Evolutionary conservation across 2,797 vertebrate species (phyloP), one percentile per base, ranked within the genome.

Genomic region (Monodelphis domestica): DNA sequence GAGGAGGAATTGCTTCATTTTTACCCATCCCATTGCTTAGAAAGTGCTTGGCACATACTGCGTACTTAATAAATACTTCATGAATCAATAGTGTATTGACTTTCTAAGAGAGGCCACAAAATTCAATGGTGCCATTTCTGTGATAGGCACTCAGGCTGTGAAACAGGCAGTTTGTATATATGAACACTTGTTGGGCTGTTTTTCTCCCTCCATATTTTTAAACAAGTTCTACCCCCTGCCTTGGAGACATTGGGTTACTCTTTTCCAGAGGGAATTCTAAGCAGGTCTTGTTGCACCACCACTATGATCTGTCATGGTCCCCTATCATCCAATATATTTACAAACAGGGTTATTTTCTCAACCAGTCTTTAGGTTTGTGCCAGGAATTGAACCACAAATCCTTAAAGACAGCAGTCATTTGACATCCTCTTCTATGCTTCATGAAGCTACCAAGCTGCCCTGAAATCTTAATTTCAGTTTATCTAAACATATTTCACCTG

Each of bases 391-490:
- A 93, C 95, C 33, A 78, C 92, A 94, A n/a, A 24, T 96, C 97
- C 95, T 98, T 97, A 93, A 98, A 97, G 97, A 94, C 89, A 97
- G 94, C 7, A 4, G 91, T 94, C 2, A 89, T 95, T 97, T 93
- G 94, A 63, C 56, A 1, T 95, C 89, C 87, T 94, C 91, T 93
- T 12, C 55, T 84, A 33, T 0, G 1, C 57, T 95, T 96, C 0
- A 0, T 53, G 52, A 95, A 57, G 55, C 89, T 93, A 95, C 91
- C 91, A 96, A 95, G 92, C 94, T 97, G 95, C 87, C 94, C 95
- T 95, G 90, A 88, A 84, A 84, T 84, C 38, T 84, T 45, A 45
- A 21, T 45, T 84, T 84, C 70, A 84, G 38, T 84, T 84, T 84
- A 84, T 84, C 21, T 45, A 45, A 84, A 45, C 1, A 84, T 21